Percentiles rank a stretch among this genome's conserved stretches.
Evolutionary conservation across 2,888 invertebrate species (phyloP).

Genomic region (Callimorpha dominula): DNA sequence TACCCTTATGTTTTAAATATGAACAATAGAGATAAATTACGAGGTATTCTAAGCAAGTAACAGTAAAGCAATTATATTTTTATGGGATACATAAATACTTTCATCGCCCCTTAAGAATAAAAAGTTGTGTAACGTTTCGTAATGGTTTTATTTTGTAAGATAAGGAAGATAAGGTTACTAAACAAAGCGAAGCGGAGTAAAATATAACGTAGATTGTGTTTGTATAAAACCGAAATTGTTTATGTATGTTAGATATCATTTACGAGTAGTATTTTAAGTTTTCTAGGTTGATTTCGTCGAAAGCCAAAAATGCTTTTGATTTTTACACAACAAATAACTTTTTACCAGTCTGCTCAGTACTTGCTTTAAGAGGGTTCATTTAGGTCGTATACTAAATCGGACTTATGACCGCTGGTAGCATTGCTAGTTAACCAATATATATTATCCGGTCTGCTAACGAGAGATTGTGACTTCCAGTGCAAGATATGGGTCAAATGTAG

Average conservation of each 20-base stretch:
- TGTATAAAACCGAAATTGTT: too few relatives aligned
- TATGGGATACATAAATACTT: slow-evolving; percentile 46
- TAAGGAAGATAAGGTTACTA: slow-evolving; percentile 28
- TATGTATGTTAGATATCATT: too few relatives aligned
- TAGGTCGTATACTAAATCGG: too few relatives aligned
- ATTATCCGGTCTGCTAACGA: background rate
- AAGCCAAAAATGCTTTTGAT: too few relatives aligned
- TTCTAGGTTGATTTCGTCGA: too few relatives aligned
- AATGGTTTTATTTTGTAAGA: slow-evolving; percentile 38
- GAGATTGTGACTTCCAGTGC: background rate
- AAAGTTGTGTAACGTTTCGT: slow-evolving; percentile 40
- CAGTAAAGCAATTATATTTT: slow-evolving; percentile 46
- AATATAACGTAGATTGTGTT: background rate
- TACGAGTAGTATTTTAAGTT: too few relatives aligned
- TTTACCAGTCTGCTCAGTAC: too few relatives aligned
- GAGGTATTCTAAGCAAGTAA: slow-evolving; percentile 33
- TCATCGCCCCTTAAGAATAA: slow-evolving; percentile 34
- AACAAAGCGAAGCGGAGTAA: slow-evolving; percentile 16
- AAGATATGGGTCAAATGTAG: background rate
- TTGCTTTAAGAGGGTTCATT: too few relatives aligned
- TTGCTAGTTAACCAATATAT: background rate
- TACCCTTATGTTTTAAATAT: slow-evolving; percentile 21
- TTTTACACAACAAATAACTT: too few relatives aligned
- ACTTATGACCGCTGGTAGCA: too few relatives aligned
- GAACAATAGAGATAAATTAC: slow-evolving; percentile 47